phyloP scores from a whole-genome alignment of 2,888 invertebrate species.

The Coelogynopora nodosa region DNA sequence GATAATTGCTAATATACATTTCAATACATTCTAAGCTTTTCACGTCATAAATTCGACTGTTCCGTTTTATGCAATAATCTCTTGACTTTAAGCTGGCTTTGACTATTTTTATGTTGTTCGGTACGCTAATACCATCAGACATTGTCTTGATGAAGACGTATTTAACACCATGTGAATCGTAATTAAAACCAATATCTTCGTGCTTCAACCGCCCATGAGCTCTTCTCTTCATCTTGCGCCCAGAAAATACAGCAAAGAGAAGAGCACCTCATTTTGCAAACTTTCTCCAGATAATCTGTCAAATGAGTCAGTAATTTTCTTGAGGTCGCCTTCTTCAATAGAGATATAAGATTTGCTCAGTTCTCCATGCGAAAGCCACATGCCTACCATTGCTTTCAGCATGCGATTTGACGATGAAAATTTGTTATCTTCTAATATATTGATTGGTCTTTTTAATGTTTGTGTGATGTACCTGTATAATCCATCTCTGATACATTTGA shows the following conservation, averaged over 20 bases:
- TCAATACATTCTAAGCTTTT: too few species aligned
- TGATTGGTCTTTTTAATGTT: neutral
- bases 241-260: neutral
- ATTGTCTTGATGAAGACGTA: neutral
- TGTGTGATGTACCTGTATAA: neutral
- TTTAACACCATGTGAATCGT: neutral
- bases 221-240: neutral
- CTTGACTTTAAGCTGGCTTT: neutral
- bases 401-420: constrained; percentile 19
- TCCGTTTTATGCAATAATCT: neutral
- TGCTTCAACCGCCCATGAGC: neutral
- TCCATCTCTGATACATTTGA: neutral
- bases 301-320: constrained; percentile 7
- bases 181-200: neutral
- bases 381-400: neutral
- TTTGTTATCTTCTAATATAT: neutral
- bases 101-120: neutral
- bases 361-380: constrained; percentile 15
- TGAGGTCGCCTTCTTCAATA: constrained; percentile 14
- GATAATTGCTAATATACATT: too few species aligned
- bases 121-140: neutral
- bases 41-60: neutral
- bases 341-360: constrained; percentile 31
- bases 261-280: neutral
- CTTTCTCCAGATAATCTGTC: constrained; percentile 23